phyloP scores from a whole-genome alignment of 30 jellyfish, hydroid and myxozoan species.

The Clytia hemisphaerica region DNA sequence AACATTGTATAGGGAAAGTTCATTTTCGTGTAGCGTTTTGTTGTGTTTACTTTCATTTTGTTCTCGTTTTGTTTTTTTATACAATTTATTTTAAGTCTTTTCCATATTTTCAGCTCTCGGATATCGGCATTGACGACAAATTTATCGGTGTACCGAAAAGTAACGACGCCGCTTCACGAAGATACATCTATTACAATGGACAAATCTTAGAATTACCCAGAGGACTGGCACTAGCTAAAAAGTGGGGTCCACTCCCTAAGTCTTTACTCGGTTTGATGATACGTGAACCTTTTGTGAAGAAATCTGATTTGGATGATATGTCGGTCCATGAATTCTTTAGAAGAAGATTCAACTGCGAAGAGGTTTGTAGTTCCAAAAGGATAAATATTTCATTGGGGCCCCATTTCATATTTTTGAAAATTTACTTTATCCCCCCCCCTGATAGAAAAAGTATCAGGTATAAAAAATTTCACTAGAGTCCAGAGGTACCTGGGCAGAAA shows the following conservation, averaged over 20 bases:
- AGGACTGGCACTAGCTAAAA: slow-evolving; percentile 13
- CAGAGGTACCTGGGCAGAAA: no score
- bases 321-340: slow-evolving; percentile 51
- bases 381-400: no score
- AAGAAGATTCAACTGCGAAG: slow-evolving; percentile 75
- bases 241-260: slow-evolving; percentile 51
- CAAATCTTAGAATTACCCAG: slow-evolving; percentile 63
- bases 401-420: no score
- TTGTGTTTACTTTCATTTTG: no score
- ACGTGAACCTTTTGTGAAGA: slow-evolving; percentile 51
- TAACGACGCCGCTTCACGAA: slow-evolving; percentile 39
- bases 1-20: no score
- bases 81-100: background rate
- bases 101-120: slow-evolving; percentile 44
- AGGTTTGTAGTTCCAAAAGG: no score
- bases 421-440: no score
- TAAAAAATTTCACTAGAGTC: no score
- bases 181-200: slow-evolving; percentile 78
- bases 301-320: slow-evolving; percentile 45
- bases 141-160: slow-evolving; percentile 48
- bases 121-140: slow-evolving; percentile 62
- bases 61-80: background rate
- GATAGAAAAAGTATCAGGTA: no score
- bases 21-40: no score
- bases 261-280: slow-evolving; percentile 37